Conservation (phyloP, 2,797 vertebrate genomes). For the Notolepis coatsorum region DNA sequence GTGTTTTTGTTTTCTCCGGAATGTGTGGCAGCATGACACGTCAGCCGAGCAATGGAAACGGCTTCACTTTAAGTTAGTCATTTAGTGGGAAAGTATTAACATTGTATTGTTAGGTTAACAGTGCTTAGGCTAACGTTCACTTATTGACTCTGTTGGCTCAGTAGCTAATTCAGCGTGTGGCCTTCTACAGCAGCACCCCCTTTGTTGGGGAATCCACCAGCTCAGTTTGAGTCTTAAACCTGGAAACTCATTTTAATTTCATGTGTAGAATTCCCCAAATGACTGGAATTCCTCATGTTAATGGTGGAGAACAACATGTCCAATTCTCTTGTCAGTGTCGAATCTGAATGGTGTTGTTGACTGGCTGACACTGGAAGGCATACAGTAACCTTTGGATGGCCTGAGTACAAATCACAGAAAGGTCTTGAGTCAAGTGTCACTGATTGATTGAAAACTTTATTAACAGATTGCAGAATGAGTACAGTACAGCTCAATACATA, state of each 20-base stretch:
- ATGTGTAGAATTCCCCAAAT: accelerated
- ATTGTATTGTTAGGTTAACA: neutral
- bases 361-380: slow-evolving; percentile 14
- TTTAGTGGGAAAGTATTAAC: slow-evolving; percentile 34
- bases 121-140: neutral
- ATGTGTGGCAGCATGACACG: too few relatives aligned
- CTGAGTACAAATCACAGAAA: neutral
- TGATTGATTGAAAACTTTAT: too few relatives aligned
- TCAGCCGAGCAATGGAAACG: accelerated
- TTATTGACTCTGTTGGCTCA: neutral
- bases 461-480: too few relatives aligned
- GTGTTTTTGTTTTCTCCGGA: too few relatives aligned
- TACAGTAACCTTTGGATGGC: neutral
- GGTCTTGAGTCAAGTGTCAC: neutral
- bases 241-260: neutral
- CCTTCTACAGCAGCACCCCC: slow-evolving; percentile 42
- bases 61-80: slow-evolving; percentile 8
- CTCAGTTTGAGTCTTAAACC: neutral
- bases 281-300: too few relatives aligned
- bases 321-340: neutral
- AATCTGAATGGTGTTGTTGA: neutral
- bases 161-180: slow-evolving; percentile 33
- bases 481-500: too few relatives aligned
- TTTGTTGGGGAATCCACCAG: slow-evolving; percentile 51
- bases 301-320: accelerated